A percentile compares a stretch with the other conserved stretches of the same genome.
These are phyloP conservation scores for Odontomachus brunneus DNA, from an alignment of 1,140 invertebrate genomes.

Conservation along the genomic window DNA sequence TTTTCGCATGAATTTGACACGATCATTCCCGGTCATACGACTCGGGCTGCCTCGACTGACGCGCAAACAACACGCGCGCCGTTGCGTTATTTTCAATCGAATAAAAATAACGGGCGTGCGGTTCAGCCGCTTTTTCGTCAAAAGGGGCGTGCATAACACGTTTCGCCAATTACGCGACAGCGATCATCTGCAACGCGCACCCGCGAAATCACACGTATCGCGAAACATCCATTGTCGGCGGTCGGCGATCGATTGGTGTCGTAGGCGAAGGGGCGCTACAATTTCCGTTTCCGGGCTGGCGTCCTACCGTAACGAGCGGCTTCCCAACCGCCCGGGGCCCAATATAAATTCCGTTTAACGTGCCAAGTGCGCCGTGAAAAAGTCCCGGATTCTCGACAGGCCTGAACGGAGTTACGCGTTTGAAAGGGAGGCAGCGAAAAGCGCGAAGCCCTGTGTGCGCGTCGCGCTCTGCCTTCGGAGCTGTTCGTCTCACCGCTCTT, in stretches of 20 bases:
- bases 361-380: slow-evolving; percentile 42
- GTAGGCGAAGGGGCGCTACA: not conserved
- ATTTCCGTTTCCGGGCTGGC: slow-evolving; percentile 23
- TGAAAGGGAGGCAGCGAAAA: slow-evolving; percentile 26
- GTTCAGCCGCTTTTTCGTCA: not conserved
- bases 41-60: not conserved
- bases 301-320: not conserved
- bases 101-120: too few species aligned
- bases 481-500: slow-evolving; percentile 8
- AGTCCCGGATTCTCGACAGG: slow-evolving; percentile 20
- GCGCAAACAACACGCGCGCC: slow-evolving; percentile 27
- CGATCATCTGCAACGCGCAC: slow-evolving; percentile 28
- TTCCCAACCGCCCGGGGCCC: not conserved
- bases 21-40: not conserved
- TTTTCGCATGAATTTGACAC: slow-evolving; percentile 4
- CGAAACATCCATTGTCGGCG: slow-evolving; percentile 1
- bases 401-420: slow-evolving; percentile 37
- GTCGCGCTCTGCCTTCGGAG: too few species aligned
- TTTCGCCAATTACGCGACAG: slow-evolving; percentile 42
- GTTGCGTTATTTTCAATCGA: too few species aligned
- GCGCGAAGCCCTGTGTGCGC: not conserved
- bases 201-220: slow-evolving; percentile 18
- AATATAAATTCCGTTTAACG: slow-evolving; percentile 45
- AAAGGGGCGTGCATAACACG: slow-evolving; percentile 33
- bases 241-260: not conserved